phyloP scores from a whole-genome alignment of 1,140 invertebrate species.

The Neodiprion fabricii region DNA sequence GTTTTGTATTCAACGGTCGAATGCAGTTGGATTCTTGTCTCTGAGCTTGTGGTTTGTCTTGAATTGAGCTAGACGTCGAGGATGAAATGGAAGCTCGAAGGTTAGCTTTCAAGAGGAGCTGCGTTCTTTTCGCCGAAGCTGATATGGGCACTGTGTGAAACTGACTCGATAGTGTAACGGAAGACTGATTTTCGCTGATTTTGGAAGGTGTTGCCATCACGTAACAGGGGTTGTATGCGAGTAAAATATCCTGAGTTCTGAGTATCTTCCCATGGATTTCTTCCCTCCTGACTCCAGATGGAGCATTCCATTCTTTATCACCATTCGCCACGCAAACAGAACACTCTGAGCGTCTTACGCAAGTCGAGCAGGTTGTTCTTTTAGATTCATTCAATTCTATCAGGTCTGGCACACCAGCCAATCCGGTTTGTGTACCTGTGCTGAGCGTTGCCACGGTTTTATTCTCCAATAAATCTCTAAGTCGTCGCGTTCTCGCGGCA shows the following conservation, averaged over 20 bases:
- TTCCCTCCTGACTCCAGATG: neutral
- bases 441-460: slow-evolving; percentile 27
- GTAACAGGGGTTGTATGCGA: slow-evolving; percentile 38
- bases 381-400: slow-evolving; percentile 25
- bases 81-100: neutral
- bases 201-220: slow-evolving; percentile 1
- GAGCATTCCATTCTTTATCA: too few species aligned
- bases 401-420: slow-evolving; percentile 31
- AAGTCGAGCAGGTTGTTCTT: slow-evolving; percentile 28
- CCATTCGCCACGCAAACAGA: slow-evolving; percentile 12
- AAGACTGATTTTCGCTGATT: neutral
- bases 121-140: neutral
- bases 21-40: too few species aligned
- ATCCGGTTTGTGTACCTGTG: slow-evolving; percentile 32
- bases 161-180: neutral
- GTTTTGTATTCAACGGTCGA: too few species aligned
- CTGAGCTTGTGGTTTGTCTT: too few species aligned
- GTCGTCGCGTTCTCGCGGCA: slow-evolving; percentile 26
- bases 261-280: slow-evolving; percentile 17
- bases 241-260: slow-evolving; percentile 36
- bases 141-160: too few species aligned
- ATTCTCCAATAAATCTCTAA: slow-evolving; percentile 27
- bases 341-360: slow-evolving; percentile 27
- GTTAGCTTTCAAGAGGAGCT: neutral
- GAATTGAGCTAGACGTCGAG: neutral